Evolutionary conservation across 2,113 vertebrate species (phyloP), one percentile per base, ranked within the genome.

Genomic region (Tetrax tetrax): DNA sequence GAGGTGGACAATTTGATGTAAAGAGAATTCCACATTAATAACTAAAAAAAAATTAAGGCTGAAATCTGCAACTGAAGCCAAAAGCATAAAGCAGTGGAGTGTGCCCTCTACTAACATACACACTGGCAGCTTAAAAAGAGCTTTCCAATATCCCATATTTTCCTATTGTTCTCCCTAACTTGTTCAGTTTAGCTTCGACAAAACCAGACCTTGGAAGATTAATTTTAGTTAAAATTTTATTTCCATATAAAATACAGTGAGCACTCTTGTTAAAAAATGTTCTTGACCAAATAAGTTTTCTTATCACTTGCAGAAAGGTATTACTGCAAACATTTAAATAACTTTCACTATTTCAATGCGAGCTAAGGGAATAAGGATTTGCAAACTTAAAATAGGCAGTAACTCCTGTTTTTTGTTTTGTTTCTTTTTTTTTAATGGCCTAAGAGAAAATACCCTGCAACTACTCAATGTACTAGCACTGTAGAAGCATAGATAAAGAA

Each of bases 171-270:
- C 69, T 75, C 56, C 38, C 27, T 53, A 81, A 86, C 56, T 38
- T 88, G 27, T 64, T 66, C 50, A 47, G 37, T 70, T 90, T 22
- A 80, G 51, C 59, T 83, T 71, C 2, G 7, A 74, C 57, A 83
- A 91, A 94, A 38, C 43, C 29, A 94, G 28, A 66, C 5, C n/a
- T 29, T 50, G 41, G 53, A 90, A 96, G 56, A 89, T 35, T 90
- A 82, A 76, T 94, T 93, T 90, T 75, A 89, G 64, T 48, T 24
- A 88, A 83, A 83, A 83, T 7, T 87, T 96, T 74, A 81, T 77
- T 94, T 95, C 59, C 59, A 74, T 80, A 92, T 51, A 82, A 88
- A 96, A 95, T 53, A 66, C n/a, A 80, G 64, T 78, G 68, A 78
- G 25, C 47, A 69, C 56, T 84, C 83, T 31, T 79, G 54, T 45